Conservation (phyloP, 1,140 invertebrate genomes). For the Drosophila hydei region DNA sequence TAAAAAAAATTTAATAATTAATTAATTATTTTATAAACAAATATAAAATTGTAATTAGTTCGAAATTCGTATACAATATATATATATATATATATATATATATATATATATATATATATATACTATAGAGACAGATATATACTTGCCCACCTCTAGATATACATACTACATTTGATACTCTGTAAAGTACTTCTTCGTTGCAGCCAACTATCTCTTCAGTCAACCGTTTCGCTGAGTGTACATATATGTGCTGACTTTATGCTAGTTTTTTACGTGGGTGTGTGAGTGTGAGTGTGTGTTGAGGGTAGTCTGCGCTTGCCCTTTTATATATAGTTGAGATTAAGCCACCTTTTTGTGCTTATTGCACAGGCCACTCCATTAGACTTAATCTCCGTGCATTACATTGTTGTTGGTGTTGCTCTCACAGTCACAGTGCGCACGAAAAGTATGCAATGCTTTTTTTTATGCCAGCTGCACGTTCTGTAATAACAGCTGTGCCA, state of each 20-base stretch:
- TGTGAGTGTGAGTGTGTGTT: background rate
- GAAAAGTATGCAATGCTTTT: conserved; percentile 58
- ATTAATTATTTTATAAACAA: background rate
- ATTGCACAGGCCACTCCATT: conserved; percentile 59
- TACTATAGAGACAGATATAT: too few relatives aligned
- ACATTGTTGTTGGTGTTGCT: conserved; percentile 25
- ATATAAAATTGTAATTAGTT: background rate
- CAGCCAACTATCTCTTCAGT: too few relatives aligned
- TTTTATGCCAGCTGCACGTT: conserved; percentile 42
- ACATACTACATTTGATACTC: background rate
- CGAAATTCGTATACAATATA: too few relatives aligned
- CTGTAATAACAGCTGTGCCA: conserved; percentile 6
- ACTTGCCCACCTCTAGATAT: too few relatives aligned
- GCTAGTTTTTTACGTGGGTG: background rate
- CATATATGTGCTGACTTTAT: conserved; percentile 1
- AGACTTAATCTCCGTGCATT: conserved; percentile 64
- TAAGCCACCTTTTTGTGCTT: conserved; percentile 46
- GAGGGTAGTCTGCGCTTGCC: background rate
- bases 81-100: too few relatives aligned
- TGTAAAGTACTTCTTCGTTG: background rate
- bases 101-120: too few relatives aligned
- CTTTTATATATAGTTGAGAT: conserved; percentile 6
- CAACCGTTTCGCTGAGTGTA: background rate
- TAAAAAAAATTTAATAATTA: background rate
- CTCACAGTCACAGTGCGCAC: conserved; percentile 19